phyloP scores from a whole-genome alignment of 2,113 vertebrate species.

The Todiramphus chloris region DNA sequence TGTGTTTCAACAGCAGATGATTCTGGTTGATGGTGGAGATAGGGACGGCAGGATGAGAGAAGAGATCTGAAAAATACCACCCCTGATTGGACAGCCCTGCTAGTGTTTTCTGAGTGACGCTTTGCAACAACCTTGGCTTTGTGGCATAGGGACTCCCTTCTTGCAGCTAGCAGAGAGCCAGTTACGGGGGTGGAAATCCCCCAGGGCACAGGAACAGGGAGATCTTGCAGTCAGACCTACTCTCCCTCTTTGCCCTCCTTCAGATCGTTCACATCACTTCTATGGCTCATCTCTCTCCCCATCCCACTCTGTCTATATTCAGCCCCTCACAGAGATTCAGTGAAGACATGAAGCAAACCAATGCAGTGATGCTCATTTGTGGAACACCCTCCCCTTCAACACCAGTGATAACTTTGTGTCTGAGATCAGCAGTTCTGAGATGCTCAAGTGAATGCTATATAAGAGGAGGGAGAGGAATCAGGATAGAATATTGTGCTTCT shows the following conservation, averaged over 20 bases:
- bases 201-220: not conserved
- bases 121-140: not conserved
- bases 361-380: conserved; percentile 19
- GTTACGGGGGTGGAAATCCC: conserved; percentile 15
- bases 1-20: not conserved
- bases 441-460: not conserved
- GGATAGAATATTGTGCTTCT: not conserved
- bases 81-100: not conserved
- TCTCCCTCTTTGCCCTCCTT: not conserved
- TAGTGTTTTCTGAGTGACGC: not conserved
- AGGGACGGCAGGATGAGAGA: not conserved
- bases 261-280: not conserved
- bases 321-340: not conserved
- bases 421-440: conserved; percentile 33
- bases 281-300: not conserved
- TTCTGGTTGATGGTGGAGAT: not conserved
- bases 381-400: conserved; percentile 10
- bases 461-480: not conserved
- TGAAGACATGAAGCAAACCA: not conserved
- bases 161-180: not conserved
- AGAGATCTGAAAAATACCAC: not conserved
- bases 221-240: not conserved
- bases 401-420: not conserved
- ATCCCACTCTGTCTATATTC: not conserved
- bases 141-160: conserved; percentile 1